Evolutionary conservation across 2,797 vertebrate species (phyloP).

Genomic region (Euphonia xanthogaster): DNA sequence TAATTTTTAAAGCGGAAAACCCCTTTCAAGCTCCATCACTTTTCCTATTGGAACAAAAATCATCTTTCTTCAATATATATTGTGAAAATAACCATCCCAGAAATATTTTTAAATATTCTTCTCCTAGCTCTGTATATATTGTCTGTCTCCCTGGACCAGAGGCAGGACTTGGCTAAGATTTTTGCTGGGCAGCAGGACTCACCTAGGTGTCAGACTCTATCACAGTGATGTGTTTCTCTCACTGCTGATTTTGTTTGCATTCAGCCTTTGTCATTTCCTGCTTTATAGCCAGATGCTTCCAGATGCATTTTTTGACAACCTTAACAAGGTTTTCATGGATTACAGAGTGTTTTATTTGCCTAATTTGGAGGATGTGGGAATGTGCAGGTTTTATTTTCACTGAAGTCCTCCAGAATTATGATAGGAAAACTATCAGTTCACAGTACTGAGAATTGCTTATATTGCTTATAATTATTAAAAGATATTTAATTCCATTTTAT

Average conservation of each 20-base stretch:
- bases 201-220: neutral
- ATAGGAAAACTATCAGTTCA: neutral
- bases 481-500: neutral
- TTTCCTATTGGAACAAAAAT: neutral
- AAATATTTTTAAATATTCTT: neutral
- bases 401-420: neutral
- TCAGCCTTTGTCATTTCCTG: neutral
- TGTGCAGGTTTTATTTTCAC: neutral
- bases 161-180: neutral
- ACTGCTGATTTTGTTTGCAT: neutral
- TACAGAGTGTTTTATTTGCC: neutral
- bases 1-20: neutral
- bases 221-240: neutral
- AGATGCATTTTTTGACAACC: neutral
- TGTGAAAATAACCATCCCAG: neutral
- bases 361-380: neutral
- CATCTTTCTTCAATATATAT: neutral
- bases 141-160: neutral
- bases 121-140: neutral
- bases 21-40: neutral
- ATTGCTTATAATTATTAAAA: neutral
- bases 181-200: neutral
- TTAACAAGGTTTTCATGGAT: neutral
- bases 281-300: conserved; percentile 7
- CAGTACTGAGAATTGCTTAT: neutral